Conservation (phyloP, 2,888 invertebrate species). For the Nymphalis polychloros region DNA sequence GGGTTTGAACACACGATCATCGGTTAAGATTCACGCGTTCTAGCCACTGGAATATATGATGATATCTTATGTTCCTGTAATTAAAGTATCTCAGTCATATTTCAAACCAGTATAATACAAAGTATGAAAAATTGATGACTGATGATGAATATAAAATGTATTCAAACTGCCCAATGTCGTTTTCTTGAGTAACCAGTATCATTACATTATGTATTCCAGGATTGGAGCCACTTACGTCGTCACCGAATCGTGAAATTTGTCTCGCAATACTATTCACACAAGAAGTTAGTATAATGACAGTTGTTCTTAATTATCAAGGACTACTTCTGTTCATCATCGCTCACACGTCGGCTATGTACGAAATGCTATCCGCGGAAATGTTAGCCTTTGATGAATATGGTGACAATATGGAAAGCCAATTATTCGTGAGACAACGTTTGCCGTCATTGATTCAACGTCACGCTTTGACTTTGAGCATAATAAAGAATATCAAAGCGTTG, state of each 20-base stretch:
- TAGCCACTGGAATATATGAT: no score
- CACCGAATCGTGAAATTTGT: constrained; percentile 61
- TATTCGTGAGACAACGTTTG: constrained; percentile 49
- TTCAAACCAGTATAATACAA: no score
- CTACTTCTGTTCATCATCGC: constrained; percentile 60
- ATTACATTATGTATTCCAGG: constrained; percentile 49
- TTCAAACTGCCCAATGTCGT: no score
- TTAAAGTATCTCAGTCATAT: no score
- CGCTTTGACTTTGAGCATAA: constrained; percentile 49
- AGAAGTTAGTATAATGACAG: constrained; percentile 53
- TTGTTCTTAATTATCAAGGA: constrained; percentile 61
- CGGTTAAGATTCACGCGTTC: no score
- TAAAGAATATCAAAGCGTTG: constrained; percentile 53
- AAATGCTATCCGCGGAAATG: constrained; percentile 60
- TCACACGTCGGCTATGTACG: constrained; percentile 63
- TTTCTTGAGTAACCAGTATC: background rate
- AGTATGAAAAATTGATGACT: no score
- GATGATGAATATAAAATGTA: no score
- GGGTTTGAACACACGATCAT: no score
- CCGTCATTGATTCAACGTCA: constrained; percentile 55
- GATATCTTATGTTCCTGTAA: no score
- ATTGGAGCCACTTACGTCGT: constrained; percentile 52
- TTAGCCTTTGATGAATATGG: constrained; percentile 47
- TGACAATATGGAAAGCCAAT: constrained; percentile 41
- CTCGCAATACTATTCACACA: constrained; percentile 47